Evolutionary conservation across 2,797 vertebrate species (phyloP).

Genomic region (Gadopsis bispinosus): DNA sequence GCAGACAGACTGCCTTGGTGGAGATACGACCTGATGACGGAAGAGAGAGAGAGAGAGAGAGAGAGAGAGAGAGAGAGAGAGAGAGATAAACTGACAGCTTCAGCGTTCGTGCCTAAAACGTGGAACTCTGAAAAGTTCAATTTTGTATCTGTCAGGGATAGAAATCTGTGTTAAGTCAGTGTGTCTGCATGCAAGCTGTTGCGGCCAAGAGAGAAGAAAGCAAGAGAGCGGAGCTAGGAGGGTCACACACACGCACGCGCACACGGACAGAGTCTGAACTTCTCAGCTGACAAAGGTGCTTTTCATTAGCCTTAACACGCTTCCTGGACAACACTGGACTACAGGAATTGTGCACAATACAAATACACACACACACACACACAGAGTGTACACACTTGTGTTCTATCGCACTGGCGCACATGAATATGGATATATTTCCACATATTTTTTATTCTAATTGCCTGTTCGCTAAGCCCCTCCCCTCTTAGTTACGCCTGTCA

Average conservation of each 20-base stretch:
- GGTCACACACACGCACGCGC: neutral
- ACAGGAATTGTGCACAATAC: neutral
- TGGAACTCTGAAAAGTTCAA: neutral
- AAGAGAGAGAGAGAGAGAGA: conserved; percentile 1
- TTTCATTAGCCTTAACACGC: conserved; percentile 63
- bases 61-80: neutral
- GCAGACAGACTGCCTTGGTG: conserved; percentile 92
- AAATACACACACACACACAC: neutral
- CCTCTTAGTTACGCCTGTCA: neutral
- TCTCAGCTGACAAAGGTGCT: conserved; percentile 70
- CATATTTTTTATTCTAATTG: neutral
- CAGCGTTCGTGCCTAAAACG: neutral
- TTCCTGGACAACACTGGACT: conserved; percentile 26
- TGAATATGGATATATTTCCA: neutral
- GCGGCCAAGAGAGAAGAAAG: too few species aligned
- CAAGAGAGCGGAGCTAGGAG: neutral
- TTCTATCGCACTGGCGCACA: neutral
- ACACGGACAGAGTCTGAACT: conserved; percentile 20
- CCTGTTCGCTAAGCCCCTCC: neutral
- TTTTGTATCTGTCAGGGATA: too few species aligned
- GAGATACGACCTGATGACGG: conserved; percentile 88
- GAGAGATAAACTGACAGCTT: neutral
- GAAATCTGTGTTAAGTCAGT: too few species aligned
- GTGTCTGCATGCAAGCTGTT: too few species aligned
- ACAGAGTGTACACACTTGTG: neutral